Percentiles rank a stretch among this genome's conserved stretches.
Evolutionary conservation across 1,140 invertebrate genomes (phyloP).

Genomic region (Matsumurasca onukii): DNA sequence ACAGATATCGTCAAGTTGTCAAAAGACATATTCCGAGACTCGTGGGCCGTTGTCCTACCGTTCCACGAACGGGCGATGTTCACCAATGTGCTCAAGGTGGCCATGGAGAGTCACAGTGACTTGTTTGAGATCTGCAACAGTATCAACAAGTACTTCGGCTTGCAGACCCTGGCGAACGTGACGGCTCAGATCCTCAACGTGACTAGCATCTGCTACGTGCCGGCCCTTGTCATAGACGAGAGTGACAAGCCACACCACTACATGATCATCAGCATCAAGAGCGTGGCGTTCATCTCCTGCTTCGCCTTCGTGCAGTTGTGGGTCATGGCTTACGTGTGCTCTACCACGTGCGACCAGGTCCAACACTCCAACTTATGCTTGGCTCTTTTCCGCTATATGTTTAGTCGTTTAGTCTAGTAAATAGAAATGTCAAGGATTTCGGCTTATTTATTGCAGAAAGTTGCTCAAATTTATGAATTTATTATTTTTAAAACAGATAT

Average conservation of each 20-base stretch:
- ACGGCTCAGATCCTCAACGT: conserved; percentile 26
- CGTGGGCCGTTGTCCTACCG: neutral
- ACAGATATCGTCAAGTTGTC: conserved; percentile 13
- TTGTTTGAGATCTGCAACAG: conserved; percentile 1
- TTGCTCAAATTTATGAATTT: no score
- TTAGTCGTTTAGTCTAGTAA: no score
- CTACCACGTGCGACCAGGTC: conserved; percentile 25
- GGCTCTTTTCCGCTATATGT: no score
- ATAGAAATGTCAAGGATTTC: no score
- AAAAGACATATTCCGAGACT: neutral
- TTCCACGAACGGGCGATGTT: neutral
- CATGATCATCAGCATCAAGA: conserved; percentile 25
- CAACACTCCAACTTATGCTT: no score
- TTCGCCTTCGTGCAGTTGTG: conserved; percentile 14
- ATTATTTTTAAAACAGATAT: neutral
- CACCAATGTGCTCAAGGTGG: neutral
- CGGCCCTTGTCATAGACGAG: conserved; percentile 25
- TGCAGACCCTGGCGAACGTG: conserved; percentile 20
- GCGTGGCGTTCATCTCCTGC: conserved; percentile 17
- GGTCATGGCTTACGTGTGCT: conserved; percentile 24
- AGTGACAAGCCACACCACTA: conserved; percentile 18
- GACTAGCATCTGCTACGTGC: conserved; percentile 31
- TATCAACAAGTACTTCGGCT: conserved; percentile 26
- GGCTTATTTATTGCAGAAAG: no score
- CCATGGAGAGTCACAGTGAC: conserved; percentile 11